A percentile compares a stretch with the other conserved stretches of the same genome.
phyloP scores from a whole-genome alignment of 2,888 invertebrate genomes.

The Bombylius major region DNA sequence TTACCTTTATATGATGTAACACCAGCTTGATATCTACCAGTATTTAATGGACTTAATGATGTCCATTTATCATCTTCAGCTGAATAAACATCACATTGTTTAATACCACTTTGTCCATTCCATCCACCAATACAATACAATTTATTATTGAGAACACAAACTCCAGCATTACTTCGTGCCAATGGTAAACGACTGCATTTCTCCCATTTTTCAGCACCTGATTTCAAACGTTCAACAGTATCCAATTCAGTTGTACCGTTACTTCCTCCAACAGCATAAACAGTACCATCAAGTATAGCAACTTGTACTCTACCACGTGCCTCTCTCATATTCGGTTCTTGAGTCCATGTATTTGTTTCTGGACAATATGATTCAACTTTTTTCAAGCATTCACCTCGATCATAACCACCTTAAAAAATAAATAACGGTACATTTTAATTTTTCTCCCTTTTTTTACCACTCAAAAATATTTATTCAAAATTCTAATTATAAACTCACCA shows the following conservation, averaged over 20 bases:
- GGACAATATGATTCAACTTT: conserved; percentile 65
- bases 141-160: conserved; percentile 48
- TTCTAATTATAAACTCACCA: conserved; percentile 28
- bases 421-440: neutral
- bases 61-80: conserved; percentile 51
- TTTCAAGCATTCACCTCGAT: conserved; percentile 68
- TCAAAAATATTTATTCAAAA: neutral
- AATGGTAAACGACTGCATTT: conserved; percentile 43
- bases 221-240: conserved; percentile 44
- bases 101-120: conserved; percentile 55
- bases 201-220: conserved; percentile 40
- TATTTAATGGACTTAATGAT: conserved; percentile 53
- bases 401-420: conserved; percentile 48
- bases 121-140: conserved; percentile 73
- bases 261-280: conserved; percentile 73
- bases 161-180: conserved; percentile 57
- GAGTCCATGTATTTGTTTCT: conserved; percentile 52
- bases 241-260: conserved; percentile 72
- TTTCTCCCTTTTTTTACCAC: no score
- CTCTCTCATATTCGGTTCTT: conserved; percentile 56
- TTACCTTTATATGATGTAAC: conserved; percentile 53
- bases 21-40: conserved; percentile 67
- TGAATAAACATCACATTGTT: conserved; percentile 60
- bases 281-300: conserved; percentile 50
- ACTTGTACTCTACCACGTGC: conserved; percentile 70